Conservation (phyloP, 2,888 invertebrate species). For the Galerucella nymphaeae region DNA sequence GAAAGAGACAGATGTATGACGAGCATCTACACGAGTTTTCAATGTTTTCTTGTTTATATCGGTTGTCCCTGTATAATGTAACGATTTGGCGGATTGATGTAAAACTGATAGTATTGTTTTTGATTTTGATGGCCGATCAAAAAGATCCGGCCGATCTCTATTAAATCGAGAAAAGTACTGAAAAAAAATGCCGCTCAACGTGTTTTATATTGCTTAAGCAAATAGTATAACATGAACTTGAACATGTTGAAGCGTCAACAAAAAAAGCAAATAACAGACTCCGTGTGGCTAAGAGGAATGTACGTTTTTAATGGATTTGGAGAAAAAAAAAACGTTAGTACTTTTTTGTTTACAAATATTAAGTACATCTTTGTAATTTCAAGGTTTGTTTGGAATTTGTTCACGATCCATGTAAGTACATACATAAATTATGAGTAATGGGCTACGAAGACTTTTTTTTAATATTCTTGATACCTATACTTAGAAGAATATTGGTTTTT, state of each 20-base stretch:
- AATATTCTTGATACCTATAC: too few relatives aligned
- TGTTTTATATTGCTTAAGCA: conserved; percentile 49
- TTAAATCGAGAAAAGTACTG: conserved; percentile 37
- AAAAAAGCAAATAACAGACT: conserved; percentile 36
- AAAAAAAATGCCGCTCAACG: conserved; percentile 40
- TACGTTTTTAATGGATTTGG: conserved; percentile 28
- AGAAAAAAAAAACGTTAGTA: conserved; percentile 6
- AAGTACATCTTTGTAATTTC: conserved; percentile 15
- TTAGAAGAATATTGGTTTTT: too few relatives aligned
- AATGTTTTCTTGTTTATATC: conserved; percentile 48
- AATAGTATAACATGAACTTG: conserved; percentile 45
- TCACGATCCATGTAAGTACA: not conserved
- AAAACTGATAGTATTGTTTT: conserved; percentile 58
- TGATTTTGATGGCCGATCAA: conserved; percentile 50
- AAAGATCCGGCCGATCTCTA: conserved; percentile 44
- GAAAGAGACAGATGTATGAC: conserved; percentile 43
- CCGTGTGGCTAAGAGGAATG: conserved; percentile 32
- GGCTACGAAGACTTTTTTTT: too few relatives aligned
- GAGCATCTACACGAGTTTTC: conserved; percentile 46
- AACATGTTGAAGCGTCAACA: conserved; percentile 42
- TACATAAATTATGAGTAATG: too few relatives aligned
- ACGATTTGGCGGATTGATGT: conserved; percentile 57
- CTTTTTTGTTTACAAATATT: conserved; percentile 18
- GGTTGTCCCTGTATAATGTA: conserved; percentile 57
- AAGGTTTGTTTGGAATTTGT: conserved; percentile 11